phyloP scores from a whole-genome alignment of 2,888 invertebrate species.

The Chrysolina haemoptera region DNA sequence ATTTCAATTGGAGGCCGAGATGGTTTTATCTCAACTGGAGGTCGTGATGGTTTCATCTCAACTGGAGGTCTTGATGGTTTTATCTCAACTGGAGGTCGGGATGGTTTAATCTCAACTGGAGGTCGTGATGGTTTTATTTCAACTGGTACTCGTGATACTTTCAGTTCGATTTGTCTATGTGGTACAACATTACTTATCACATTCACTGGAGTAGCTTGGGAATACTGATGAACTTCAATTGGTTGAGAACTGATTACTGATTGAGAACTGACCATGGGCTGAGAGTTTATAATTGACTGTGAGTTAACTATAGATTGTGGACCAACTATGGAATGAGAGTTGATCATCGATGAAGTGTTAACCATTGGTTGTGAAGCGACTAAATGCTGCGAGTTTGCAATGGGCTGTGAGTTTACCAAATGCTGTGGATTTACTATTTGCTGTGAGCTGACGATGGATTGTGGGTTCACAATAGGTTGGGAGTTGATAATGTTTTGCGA shows the following conservation, averaged over 20 bases:
- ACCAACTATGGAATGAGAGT: constrained; percentile 37
- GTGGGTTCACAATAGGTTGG: constrained; percentile 45
- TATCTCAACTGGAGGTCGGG: constrained; percentile 27
- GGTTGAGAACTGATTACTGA: constrained; percentile 34
- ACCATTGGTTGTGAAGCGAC: constrained; percentile 30
- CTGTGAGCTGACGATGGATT: constrained; percentile 45
- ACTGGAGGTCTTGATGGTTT: constrained; percentile 51
- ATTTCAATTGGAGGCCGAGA: constrained; percentile 29
- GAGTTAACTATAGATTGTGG: constrained; percentile 36
- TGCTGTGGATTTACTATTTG: constrained; percentile 46
- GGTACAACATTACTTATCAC: constrained; percentile 44
- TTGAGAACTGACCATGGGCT: constrained; percentile 31
- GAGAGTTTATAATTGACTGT: constrained; percentile 35
- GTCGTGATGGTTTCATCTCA: constrained; percentile 21
- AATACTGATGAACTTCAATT: constrained; percentile 15
- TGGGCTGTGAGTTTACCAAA: constrained; percentile 43
- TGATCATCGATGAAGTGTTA: constrained; percentile 32
- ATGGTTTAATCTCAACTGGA: constrained; percentile 26
- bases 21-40: constrained; percentile 26
- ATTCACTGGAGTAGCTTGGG: constrained; percentile 29
- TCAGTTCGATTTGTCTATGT: constrained; percentile 26
- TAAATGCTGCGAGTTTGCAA: constrained; percentile 39
- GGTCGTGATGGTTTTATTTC: constrained; percentile 31
- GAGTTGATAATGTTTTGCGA: constrained; percentile 45
- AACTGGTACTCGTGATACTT: constrained; percentile 31